Base-by-base conservation (phyloP, 2,797 vertebrate species). In the Scleropages formosus region DNA sequence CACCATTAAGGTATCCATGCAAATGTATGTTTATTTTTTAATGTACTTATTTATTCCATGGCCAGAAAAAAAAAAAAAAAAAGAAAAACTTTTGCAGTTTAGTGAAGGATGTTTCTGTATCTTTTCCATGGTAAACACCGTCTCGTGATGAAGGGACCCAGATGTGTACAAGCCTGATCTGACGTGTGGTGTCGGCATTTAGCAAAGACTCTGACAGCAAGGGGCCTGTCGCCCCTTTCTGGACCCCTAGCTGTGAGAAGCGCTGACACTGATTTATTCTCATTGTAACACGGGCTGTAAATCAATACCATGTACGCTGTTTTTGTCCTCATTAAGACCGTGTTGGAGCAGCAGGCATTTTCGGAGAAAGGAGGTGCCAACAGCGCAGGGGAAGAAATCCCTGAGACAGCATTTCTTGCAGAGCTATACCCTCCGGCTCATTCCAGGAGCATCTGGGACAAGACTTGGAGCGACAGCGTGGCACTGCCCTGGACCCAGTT, bases 241-340 rank as follows among this genome's bases (percentile, higher is more conserved):
- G 13, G 47, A 24, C 20, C 46, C n/a, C 20, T 49, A 39, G 65
- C 31, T 0, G 20, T 27, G 47, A 18, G 20, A 20, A 39, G 13
- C n/a, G 16, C 46, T 44, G 63, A 44, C 74, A 78, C 65, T 72
- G 76, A 80, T 83, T 78, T 79, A 77, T 62, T 79, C 68, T 77
- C 22, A 69, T 44, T 16, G 65, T 72, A 68, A 74, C 56, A 31
- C 49, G 59, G 74, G 80, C 60, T 74, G 79, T 69, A 31, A 78
- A 81, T 82, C 58, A 68, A 77, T 79, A 75, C 44, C 76, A 72
- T 71, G 60, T 68, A 63, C 77, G 65, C 79, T 79, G 71, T 78
- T 67, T 78, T 75, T 80, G 73, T 79, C 74, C 77, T 78, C 76
- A 80, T 84, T 83, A 82, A 81, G 81, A 68, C 13, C 26, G 72